Evolutionary conservation across 2,888 invertebrate species (phyloP), one percentile per base, ranked within the genome.

Genomic region (Lutraria lutraria): DNA sequence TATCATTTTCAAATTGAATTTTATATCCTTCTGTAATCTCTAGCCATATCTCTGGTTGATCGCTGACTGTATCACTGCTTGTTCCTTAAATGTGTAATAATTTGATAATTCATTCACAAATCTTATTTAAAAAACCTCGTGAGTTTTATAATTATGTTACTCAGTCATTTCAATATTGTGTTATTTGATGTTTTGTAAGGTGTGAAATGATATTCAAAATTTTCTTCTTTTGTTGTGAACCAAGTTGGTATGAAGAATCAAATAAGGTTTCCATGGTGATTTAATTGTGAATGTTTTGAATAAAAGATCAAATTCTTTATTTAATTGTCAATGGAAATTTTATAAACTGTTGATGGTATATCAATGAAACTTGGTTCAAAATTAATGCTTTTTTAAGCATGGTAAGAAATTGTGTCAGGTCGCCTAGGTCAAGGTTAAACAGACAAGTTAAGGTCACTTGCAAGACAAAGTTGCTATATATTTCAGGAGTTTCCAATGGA

Each of bases 41-140:
- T n/a, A 21, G 0, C 63, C 31, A 34, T 16, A 76, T 76, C 76
- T 76, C 19, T 76, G 8, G 43, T 31, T 16, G 76, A 76, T 76
- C 76, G 19, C 3, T 31, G 34, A 15, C 31, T 34, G 34, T 76
- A 15, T 25, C 29, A 34, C 76, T 76, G 13, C 31, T 34, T 76
- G 76, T 4, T 76, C 31, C 76, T 19, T 1, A 19, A 10, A 76
- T 19, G 34, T 76, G 0, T 31, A 72, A 72, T 3, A 72, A 15
- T 25, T 76, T 76, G 16, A 16, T 76, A 76, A 76, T 76, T 76
- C 76, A 31, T 31, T 76, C 31, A 76, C 31, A 76, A 76, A 76
- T 8, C 6, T 31, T 34, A 31, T 76, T 31, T 76, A 21, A 68
- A 68, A 25, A 13, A 19, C 34, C 25, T 19, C 31, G 76, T n/a